A percentile compares a stretch with the other conserved stretches of the same genome.
These are phyloP conservation scores for Otocyon megalotis DNA, from an alignment of 2,113 vertebrate species.

Conservation along the genomic window DNA sequence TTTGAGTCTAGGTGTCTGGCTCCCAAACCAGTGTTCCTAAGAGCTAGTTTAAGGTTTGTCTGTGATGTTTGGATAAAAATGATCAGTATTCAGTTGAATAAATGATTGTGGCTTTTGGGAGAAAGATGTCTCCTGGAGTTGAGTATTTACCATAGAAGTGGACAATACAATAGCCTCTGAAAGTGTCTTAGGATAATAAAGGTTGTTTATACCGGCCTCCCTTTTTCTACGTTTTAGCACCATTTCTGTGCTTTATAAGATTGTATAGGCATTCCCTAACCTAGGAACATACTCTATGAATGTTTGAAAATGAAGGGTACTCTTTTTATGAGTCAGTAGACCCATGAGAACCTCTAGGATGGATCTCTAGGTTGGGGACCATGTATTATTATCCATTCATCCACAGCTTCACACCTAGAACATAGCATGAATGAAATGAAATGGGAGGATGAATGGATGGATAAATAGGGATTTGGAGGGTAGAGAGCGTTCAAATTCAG, in stretches of 20 bases:
- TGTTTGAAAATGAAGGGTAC: constrained; percentile 61
- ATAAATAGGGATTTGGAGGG: constrained; percentile 27
- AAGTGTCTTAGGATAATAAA: constrained; percentile 48
- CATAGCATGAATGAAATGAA: constrained; percentile 50
- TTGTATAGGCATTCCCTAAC: constrained; percentile 43
- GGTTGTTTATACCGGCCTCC: constrained; percentile 1
- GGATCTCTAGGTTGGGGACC: not conserved
- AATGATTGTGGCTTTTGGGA: constrained; percentile 58
- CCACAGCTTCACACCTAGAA: constrained; percentile 38
- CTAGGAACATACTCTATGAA: constrained; percentile 31
- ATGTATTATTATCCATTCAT: constrained; percentile 61
- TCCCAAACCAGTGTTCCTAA: constrained; percentile 57
- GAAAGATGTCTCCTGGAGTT: constrained; percentile 36
- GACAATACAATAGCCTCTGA: constrained; percentile 21
- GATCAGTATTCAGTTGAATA: constrained; percentile 55
- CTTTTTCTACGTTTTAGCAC: constrained; percentile 54
- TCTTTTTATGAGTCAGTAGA: constrained; percentile 50
- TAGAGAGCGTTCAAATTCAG: constrained; percentile 61
- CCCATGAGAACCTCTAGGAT: not conserved
- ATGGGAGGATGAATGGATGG: constrained; percentile 35
- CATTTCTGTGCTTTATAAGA: constrained; percentile 59
- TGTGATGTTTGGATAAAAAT: constrained; percentile 34
- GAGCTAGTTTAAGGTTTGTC: constrained; percentile 48
- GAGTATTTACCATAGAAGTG: constrained; percentile 48
- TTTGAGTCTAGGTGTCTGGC: constrained; percentile 47